Base-by-base conservation (phyloP, 1,140 invertebrate species). In the Scaptomyza montana region DNA sequence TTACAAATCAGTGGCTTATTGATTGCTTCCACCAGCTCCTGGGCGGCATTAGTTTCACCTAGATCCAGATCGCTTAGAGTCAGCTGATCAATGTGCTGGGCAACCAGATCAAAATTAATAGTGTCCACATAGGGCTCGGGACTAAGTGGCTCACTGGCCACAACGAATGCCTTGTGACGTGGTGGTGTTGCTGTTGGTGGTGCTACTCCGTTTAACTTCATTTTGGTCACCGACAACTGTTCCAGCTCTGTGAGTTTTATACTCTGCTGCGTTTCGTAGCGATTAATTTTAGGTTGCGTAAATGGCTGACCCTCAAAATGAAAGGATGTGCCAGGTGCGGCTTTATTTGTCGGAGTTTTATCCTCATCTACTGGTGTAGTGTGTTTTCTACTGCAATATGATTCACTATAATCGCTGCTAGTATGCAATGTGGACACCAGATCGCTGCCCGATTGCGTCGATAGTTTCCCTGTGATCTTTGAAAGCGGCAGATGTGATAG, bases 371-470 rank as follows among this genome's bases (percentile, higher is more conserved):
- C 47, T 2, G 61, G 25, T 5, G 68, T 60, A 5, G 68, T 60
- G 6, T 19, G 16, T 50, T 47, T 51, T 30, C 25, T 33, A 63
- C 21, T 53, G 8, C 33, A 9, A 13, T n/a, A 9, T 39, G 36
- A 39, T 43, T 10, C 49, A 8, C 16, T 59, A 36, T 89, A 91
- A 16, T 91, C 85, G 33, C 61, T 68, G 69, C 68, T 82, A n/a
- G 78, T 74, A 30, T 89, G 89, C 39, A 90, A 77, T 4, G 91
- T 90, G 57, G 86, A 59, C n/a, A 92, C 91, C 50, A 92, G 60
- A 49, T 92, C 91, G 62, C 71, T 92, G 41, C 91, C 91, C 12
- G 89, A 86, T 28, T 92, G 91, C 8, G 90, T 90, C 2, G 84
- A 87, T 30, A 92, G 30, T 55, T 92, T 92, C 10, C 78, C 86